Base-by-base conservation (phyloP, 2,797 vertebrate species). In the Cacajao melanocephalus region DNA sequence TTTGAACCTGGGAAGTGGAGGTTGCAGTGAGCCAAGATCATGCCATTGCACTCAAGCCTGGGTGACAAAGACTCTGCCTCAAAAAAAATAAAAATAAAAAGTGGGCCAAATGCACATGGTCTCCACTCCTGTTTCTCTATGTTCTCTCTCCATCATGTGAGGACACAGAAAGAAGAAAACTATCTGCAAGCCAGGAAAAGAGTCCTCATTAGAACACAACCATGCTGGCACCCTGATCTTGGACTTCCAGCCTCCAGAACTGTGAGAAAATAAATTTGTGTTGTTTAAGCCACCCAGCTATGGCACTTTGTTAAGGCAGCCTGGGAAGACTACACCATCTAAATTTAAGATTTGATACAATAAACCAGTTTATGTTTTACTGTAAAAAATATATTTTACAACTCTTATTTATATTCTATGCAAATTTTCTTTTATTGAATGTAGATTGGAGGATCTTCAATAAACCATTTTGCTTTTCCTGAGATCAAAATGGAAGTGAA, bases 381-480 rank as follows among this genome's bases (percentile, higher is more conserved):
- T 50, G 4, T 30, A 26, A 13, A 72, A 84, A 46, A 50, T 79
- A 36, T 84, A 39, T 57, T 90, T 78, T 46, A 61, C 46, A 72
- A 72, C 19, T 73, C 36, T 64, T 83, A 94, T 17, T 79, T n/a
- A 92, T 89, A 44, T 24, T 52, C 61, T 39, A 3, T 30, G 26
- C 12, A 87, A 89, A 82, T 72, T 89, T 39, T 83, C 52, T 87
- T 73, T 79, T 52, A 41, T 33, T 90, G 24, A 90, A 93, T 84
- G 24, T 36, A 84, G 24, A 92, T n/a, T 55, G 50, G 64, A 61
- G 75, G 26, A 58, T 70, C 61, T 81, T 92, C 33, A 57, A n/a
- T 22, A 90, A 95, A 81, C 50, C 61, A 64, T 33, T 90, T 82
- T 94, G 46, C 39, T 64, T 80, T 90, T 58, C 39, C 90, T 84